These are phyloP conservation scores for Lepus europaeus DNA, from an alignment of 2,113 vertebrate species.

Conservation along the genomic window DNA sequence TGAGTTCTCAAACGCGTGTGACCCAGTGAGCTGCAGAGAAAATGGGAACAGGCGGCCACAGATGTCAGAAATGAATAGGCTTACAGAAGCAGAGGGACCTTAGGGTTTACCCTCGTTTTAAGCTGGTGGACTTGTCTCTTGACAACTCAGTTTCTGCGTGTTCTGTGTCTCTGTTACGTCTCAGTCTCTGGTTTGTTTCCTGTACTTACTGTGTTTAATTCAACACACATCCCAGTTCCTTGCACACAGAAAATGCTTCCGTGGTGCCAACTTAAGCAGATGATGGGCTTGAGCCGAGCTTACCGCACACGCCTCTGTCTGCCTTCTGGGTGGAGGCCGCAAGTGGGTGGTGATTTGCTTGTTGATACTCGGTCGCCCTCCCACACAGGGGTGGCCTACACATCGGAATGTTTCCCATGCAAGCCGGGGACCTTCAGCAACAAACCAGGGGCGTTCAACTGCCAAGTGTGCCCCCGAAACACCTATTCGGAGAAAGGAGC, in stretches of 20 bases:
- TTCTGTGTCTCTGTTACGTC: neutral
- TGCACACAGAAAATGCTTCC: neutral
- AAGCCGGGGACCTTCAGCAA: conserved; percentile 95
- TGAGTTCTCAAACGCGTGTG: neutral
- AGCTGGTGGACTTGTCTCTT: neutral
- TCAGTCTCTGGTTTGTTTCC: neutral
- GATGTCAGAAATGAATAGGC: neutral
- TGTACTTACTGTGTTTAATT: neutral
- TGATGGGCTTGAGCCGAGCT: neutral
- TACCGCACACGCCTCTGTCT: neutral
- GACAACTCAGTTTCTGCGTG: neutral
- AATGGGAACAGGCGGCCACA: neutral
- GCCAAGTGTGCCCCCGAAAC: conserved; percentile 93
- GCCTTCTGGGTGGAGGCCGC: neutral
- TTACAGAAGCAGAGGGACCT: neutral
- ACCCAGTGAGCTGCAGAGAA: neutral
- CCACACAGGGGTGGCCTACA: conserved; percentile 95
- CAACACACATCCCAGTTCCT: neutral
- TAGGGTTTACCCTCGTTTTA: neutral
- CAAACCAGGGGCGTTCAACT: conserved; percentile 92
- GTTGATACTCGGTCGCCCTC: neutral
- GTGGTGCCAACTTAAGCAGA: neutral
- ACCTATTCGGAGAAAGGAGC: conserved; percentile 95
- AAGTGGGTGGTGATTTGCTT: neutral
- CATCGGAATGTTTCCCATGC: conserved; percentile 96